Evolutionary conservation across 64 coral and sea anemone genomes (phyloP).

Genomic region (Dendronephthya gigantea): DNA sequence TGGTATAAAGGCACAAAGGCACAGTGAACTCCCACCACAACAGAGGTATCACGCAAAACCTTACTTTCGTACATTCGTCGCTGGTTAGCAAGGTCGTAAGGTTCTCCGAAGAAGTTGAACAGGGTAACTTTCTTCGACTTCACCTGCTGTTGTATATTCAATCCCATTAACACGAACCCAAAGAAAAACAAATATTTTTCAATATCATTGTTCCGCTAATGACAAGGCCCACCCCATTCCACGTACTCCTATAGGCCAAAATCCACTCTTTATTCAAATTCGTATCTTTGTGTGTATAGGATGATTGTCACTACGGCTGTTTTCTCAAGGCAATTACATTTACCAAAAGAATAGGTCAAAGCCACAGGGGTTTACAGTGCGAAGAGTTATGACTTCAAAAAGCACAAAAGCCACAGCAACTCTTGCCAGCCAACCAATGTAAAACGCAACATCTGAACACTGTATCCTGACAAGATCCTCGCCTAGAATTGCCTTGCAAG

Average conservation of each 20-base stretch:
- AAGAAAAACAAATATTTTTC: slow-evolving; percentile 7
- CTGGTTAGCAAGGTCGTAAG: background rate
- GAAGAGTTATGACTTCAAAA: background rate
- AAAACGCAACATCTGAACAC: background rate
- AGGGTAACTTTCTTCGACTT: background rate
- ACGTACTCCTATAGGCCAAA: background rate
- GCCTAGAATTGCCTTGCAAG: background rate
- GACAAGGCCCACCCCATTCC: background rate
- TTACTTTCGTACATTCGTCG: background rate
- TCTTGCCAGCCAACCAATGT: background rate
- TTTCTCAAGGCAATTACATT: background rate
- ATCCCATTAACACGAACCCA: background rate
- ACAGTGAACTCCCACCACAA: background rate
- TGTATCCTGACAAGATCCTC: background rate
- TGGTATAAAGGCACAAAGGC: background rate
- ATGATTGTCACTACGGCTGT: background rate
- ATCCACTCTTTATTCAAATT: slow-evolving; percentile 5
- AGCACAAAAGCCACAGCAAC: background rate
- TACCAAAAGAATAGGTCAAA: background rate
- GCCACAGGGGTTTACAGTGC: background rate
- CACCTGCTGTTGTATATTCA: background rate
- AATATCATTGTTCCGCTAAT: background rate
- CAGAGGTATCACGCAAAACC: background rate
- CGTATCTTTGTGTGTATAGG: background rate
- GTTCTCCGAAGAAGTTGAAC: background rate